Base-by-base conservation (phyloP, 1,140 invertebrate genomes). In the Scaptodrosophila lebanonensis region DNA sequence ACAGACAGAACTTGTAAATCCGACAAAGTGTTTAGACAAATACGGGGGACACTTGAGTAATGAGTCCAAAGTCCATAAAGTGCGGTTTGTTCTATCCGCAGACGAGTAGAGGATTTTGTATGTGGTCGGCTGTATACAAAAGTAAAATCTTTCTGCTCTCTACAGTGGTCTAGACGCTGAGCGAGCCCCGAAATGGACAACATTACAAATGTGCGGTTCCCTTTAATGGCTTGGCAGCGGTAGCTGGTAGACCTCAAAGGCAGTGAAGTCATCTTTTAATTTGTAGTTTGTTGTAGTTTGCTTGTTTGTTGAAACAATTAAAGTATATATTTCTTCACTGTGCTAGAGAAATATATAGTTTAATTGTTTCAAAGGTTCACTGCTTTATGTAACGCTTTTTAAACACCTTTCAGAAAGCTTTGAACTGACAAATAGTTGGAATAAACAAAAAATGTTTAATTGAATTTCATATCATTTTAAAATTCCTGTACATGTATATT, bases 161-260 rank as follows among this genome's bases (percentile, higher is more conserved):
- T 27, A 6, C 25, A 25, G 27, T 8, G 27, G 48, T 45, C 52
- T 35, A 25, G 8, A 25, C 3, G 8, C 22, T 25, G 8, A 25
- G 8, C 22, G 22, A 25, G 8, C 22, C 22, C 17, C 51, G 18
- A 62, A 66, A 66, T 62, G 58, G 48, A 25, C 56, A 66, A 52
- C 63, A 66, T 66, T 66, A 62, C 52, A 62, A 62, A 62, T 66
- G 42, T 62, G 63, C 47, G 63, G 63, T 66, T 36, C 22, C 29
- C 59, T 62, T 40, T 45, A 62, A 66, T 66, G 58, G 51, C 53
- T 12, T 60, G 15, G 20, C 27, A 44, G 39, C 27, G 7, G 25
- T 11, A 16, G 15, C 22, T 18, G 36, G 16, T 39, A 8, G 29
- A 38, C 15, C 11, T 38, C n/a, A n/a, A n/a, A n/a, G n/a, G 22